Conservation (phyloP, 1,140 invertebrate species). For the Brachionus koreanus region DNA sequence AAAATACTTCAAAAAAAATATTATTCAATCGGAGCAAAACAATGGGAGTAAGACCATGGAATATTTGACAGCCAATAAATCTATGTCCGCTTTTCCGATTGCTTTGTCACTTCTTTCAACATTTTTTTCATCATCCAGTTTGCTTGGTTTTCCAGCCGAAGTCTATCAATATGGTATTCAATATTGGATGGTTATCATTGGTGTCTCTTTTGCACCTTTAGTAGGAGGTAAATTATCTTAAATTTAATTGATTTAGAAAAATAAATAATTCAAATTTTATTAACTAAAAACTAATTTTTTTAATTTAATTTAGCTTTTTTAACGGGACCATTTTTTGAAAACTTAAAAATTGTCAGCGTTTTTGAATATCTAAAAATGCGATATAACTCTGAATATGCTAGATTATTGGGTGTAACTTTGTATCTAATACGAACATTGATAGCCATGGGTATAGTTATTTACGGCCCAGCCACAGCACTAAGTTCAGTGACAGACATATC, state of each 20-base stretch:
- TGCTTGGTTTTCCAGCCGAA: slow-evolving; percentile 67
- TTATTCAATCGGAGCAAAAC: background rate
- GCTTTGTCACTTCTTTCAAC: slow-evolving; percentile 83
- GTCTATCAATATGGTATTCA: slow-evolving; percentile 67
- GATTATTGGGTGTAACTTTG: background rate
- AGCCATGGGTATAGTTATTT: slow-evolving; percentile 41
- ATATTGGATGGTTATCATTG: slow-evolving; percentile 62
- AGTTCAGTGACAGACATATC: slow-evolving; percentile 70
- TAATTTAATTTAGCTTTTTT: background rate
- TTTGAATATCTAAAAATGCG: slow-evolving; percentile 37
- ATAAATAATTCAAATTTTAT: background rate
- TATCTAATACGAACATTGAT: slow-evolving; percentile 9
- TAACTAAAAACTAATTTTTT: background rate
- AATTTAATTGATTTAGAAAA: background rate
- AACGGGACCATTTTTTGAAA: slow-evolving; percentile 31
- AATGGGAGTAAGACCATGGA: slow-evolving; percentile 23
- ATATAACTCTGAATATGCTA: slow-evolving; percentile 17
- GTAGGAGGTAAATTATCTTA: background rate
- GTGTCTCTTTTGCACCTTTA: background rate
- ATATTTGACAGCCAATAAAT: slow-evolving; percentile 35
- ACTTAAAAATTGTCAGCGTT: slow-evolving; percentile 42
- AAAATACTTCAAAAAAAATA: background rate
- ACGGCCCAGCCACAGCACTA: slow-evolving; percentile 37
- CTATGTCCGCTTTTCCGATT: slow-evolving; percentile 67
- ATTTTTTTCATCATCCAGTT: slow-evolving; percentile 87